phyloP scores from a whole-genome alignment of 2,888 invertebrate species.

The Chrysolina oricalcia region DNA sequence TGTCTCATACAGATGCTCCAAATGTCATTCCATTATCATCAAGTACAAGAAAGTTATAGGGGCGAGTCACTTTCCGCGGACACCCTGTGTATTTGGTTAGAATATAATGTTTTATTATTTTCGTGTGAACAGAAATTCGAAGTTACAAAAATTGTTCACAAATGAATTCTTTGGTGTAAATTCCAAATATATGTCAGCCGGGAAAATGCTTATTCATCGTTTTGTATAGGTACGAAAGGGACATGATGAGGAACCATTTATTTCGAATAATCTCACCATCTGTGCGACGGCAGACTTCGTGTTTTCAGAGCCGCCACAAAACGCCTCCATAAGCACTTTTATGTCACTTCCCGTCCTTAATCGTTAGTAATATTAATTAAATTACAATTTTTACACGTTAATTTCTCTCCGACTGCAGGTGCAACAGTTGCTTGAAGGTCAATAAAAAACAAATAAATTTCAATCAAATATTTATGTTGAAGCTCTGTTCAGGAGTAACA shows the following conservation, averaged over 20 bases:
- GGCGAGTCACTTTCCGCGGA: no score
- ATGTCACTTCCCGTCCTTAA: slow-evolving; percentile 66
- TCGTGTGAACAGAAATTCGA: no score
- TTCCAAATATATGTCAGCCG: neutral
- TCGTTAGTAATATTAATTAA: slow-evolving; percentile 65
- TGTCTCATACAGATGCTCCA: no score
- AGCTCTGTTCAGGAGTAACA: slow-evolving; percentile 12
- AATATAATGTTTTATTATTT: no score
- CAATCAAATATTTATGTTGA: slow-evolving; percentile 14
- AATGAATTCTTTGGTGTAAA: no score
- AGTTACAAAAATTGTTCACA: no score
- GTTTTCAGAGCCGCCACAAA: slow-evolving; percentile 49
- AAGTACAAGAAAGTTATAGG: no score
- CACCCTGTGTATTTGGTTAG: no score
- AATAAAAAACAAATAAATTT: slow-evolving; percentile 16
- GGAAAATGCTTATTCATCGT: neutral
- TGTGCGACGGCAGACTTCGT: slow-evolving; percentile 55
- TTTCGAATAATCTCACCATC: slow-evolving; percentile 60
- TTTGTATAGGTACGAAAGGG: slow-evolving; percentile 10
- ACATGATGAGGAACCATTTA: slow-evolving; percentile 52
- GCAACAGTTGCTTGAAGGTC: slow-evolving; percentile 26
- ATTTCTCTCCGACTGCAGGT: slow-evolving; percentile 49
- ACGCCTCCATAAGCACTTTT: slow-evolving; percentile 60
- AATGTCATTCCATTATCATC: no score
- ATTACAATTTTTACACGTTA: slow-evolving; percentile 61